Evolutionary conservation across 2,888 invertebrate species (phyloP).

Genomic region (Ecliptopera silaceata): DNA sequence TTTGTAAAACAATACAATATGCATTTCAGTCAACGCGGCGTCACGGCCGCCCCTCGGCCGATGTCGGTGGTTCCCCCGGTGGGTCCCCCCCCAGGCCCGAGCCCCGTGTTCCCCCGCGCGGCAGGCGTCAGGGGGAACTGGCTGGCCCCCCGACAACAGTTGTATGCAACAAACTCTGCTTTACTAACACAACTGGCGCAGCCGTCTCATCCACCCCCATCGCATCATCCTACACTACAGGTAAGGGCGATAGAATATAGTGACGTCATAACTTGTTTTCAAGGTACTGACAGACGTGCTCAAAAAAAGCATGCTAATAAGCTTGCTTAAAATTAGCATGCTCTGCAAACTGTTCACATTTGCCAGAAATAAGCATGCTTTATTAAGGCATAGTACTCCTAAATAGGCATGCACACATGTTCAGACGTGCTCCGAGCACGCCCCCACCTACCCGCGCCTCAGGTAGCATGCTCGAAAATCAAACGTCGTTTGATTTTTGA

Average conservation of each 20-base stretch:
- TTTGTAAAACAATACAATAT: too few relatives aligned
- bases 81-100: slow-evolving; percentile 32
- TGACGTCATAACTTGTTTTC: neutral
- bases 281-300: too few relatives aligned
- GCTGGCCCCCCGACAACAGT: slow-evolving; percentile 63
- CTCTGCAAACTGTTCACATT: too few relatives aligned
- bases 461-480: too few relatives aligned
- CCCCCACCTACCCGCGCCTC: too few relatives aligned
- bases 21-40: slow-evolving; percentile 50
- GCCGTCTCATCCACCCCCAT: slow-evolving; percentile 80
- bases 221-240: slow-evolving; percentile 53
- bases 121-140: slow-evolving; percentile 48
- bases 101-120: slow-evolving; percentile 46
- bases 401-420: too few relatives aligned
- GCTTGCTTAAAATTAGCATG: too few relatives aligned
- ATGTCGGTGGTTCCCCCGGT: slow-evolving; percentile 10
- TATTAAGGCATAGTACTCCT: too few relatives aligned
- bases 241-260: slow-evolving; percentile 14
- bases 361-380: too few relatives aligned
- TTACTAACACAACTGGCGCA: slow-evolving; percentile 85
- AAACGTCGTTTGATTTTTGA: too few relatives aligned
- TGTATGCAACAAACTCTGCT: slow-evolving; percentile 75
- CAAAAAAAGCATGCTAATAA: too few relatives aligned
- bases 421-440: too few relatives aligned
- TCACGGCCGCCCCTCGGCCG: slow-evolving; percentile 30